Percentiles rank a stretch among this genome's conserved stretches.
Evolutionary conservation across 2,888 invertebrate genomes (phyloP).

Genomic region (Venustoraphidia nigricollis): DNA sequence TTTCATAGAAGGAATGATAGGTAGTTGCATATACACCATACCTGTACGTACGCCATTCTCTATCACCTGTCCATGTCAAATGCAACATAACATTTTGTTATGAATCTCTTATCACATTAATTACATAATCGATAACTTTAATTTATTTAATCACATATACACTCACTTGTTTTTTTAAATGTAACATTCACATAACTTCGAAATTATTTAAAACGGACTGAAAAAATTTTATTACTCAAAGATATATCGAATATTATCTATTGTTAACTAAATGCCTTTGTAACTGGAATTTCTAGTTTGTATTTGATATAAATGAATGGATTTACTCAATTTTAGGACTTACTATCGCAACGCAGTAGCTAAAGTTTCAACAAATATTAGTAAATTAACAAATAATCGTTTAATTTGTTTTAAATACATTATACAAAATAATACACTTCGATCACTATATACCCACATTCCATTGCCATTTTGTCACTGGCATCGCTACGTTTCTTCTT

Average conservation of each 20-base stretch:
- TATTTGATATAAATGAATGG: too few species aligned
- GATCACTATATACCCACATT: conserved; percentile 22
- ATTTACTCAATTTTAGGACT: background rate
- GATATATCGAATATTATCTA: conserved; percentile 29
- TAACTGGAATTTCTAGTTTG: conserved; percentile 19
- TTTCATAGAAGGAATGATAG: too few species aligned
- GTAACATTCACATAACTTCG: too few species aligned
- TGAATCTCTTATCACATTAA: background rate
- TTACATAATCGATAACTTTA: background rate
- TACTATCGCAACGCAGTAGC: background rate
- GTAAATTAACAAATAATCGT: background rate
- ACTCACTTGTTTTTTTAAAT: too few species aligned
- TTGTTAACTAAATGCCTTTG: conserved; percentile 28
- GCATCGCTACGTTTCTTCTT: conserved; percentile 16
- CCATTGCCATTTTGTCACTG: conserved; percentile 33
- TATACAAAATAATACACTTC: background rate
- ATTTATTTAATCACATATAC: background rate
- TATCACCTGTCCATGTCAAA: background rate
- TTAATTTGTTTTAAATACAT: background rate
- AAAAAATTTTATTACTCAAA: conserved; percentile 7
- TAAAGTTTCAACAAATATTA: too few species aligned
- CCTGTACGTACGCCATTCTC: conserved; percentile 1
- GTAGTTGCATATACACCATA: background rate
- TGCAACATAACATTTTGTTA: background rate
- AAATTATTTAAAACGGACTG: background rate